Conservation (phyloP, 2,113 vertebrate genomes). For the Falcunculus frontatus region DNA sequence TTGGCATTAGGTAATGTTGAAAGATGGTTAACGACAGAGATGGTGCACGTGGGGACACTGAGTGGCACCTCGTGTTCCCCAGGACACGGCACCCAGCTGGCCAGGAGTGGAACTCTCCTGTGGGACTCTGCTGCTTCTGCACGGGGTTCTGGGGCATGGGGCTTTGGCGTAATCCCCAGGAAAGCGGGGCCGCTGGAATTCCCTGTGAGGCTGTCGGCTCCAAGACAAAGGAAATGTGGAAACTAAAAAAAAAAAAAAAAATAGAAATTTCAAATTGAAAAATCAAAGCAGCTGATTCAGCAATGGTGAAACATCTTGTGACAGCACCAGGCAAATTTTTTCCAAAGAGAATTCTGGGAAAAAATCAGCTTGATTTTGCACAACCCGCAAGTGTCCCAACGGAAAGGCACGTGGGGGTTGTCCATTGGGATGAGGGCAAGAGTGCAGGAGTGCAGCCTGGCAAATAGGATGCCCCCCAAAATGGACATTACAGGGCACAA, state of each 20-base stretch:
- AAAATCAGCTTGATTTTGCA: background rate
- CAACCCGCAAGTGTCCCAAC: accelerated
- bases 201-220: background rate
- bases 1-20: background rate
- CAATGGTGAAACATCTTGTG: conserved; percentile 29
- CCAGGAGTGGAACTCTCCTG: background rate
- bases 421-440: background rate
- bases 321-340: background rate
- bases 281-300: conserved; percentile 46
- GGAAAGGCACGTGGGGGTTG: background rate
- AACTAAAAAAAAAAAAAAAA: background rate
- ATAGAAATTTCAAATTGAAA: background rate
- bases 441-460: accelerated
- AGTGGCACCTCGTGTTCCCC: background rate
- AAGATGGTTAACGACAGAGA: background rate
- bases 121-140: background rate
- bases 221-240: conserved; percentile 45
- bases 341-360: conserved; percentile 15
- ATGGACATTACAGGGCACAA: background rate
- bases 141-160: accelerated
- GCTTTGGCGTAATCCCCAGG: background rate
- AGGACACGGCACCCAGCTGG: background rate
- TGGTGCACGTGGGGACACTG: accelerated
- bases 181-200: background rate
- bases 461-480: background rate